Evolutionary conservation across 2,113 vertebrate genomes (phyloP), one percentile per base, ranked within the genome.

Genomic region (Beaufortia kweichowensis): DNA sequence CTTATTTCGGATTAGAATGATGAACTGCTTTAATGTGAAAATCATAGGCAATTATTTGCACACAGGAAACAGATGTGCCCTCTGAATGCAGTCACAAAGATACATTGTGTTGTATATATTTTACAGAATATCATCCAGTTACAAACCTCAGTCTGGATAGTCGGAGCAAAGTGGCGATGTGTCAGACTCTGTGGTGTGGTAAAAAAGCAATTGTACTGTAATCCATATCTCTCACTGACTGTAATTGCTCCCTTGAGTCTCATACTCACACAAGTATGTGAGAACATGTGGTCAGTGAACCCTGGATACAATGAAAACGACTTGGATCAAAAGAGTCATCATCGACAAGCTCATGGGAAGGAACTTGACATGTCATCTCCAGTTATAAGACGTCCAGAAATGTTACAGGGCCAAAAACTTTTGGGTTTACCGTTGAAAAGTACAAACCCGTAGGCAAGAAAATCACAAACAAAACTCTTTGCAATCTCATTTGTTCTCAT

Each of bases 361-460:
- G 78, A 84, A 85, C 83, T 82, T 75, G 70, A 73, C 69, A 79
- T 82, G 84, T 86, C 83, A 82, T 68, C 84, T 78, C 79, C 79
- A 83, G 75, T 84, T 82, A 79, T 70, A 83, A 78, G 68, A 57
- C 59, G 60, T 43, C 76, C 66, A 76, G 39, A 71, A 72, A 76
- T 78, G 57, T 80, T 81, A 72, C 1, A 2, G 33, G 31, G 8
- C 21, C 76, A 77, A 43, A 66, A 39, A 71, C 31, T 41, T 70
- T 70, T 5, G 43, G 4, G 60, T 64, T 65, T 63, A 73, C 31
- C 14, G 15, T 28, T 23, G 29, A 31, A 21, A n/a, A 12, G 17
- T 48, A 10, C 23, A 50, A 26, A 48, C 15, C 66, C 21, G 14
- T 23, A 33, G 31, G 17, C 4, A 23, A 46, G 14, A 46, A 14